phyloP scores from a whole-genome alignment of 2,888 invertebrate genomes.

The Plusia festucae region DNA sequence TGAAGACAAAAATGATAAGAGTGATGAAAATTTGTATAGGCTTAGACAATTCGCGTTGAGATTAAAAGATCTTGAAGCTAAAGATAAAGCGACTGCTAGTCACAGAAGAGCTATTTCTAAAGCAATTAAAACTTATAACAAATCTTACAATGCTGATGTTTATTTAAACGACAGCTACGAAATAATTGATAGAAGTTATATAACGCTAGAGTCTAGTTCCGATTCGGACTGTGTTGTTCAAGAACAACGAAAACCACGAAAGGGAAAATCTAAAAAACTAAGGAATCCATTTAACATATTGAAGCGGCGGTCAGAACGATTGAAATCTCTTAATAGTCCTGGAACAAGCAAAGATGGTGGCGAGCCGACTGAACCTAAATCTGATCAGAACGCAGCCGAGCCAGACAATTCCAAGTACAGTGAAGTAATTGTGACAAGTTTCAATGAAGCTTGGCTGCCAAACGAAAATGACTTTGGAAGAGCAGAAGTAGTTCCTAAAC shows the following conservation, averaged over 20 bases:
- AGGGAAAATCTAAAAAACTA: conserved; percentile 68
- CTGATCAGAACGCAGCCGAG: not conserved
- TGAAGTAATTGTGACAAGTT: conserved; percentile 56
- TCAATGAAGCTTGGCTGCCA: conserved; percentile 75
- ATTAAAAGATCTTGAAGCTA: conserved; percentile 69
- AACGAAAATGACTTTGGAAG: conserved; percentile 76
- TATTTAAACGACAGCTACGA: conserved; percentile 71
- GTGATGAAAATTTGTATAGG: conserved; percentile 69
- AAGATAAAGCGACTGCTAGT: conserved; percentile 66
- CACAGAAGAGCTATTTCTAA: conserved; percentile 78
- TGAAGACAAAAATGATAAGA: conserved; percentile 52
- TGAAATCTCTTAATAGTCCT: conserved; percentile 34
- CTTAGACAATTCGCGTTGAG: conserved; percentile 71
- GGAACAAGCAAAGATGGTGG: conserved; percentile 41
- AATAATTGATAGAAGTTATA: conserved; percentile 70
- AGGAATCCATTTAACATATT: conserved; percentile 81
- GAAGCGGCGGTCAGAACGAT: conserved; percentile 68
- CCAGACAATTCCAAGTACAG: conserved; percentile 47
- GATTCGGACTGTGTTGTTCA: conserved; percentile 75
- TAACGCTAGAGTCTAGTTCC: conserved; percentile 76
- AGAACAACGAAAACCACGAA: conserved; percentile 54
- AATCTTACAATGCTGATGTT: conserved; percentile 76
- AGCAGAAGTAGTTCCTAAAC: conserved; percentile 68
- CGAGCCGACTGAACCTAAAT: conserved; percentile 6
- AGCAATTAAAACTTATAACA: conserved; percentile 79